Base-by-base conservation (phyloP, 92 coral and sea anemone species). In the Pocillopora meandrina region DNA sequence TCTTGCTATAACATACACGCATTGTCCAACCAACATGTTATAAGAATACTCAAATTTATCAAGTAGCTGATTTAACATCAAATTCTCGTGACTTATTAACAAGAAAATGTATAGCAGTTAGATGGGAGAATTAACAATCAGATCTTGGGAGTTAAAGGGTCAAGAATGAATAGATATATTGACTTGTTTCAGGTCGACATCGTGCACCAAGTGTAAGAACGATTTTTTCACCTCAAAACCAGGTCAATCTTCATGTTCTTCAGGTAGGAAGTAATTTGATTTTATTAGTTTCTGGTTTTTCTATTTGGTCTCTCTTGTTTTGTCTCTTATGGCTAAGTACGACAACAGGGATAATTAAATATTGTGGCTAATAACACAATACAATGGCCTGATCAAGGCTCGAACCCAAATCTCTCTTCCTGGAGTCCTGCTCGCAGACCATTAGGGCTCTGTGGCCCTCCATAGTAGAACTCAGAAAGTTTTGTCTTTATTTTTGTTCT, bases 201-300 rank as follows among this genome's bases (percentile, higher is more conserved):
- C 6, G 52, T 91, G 94, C 71, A 14, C 77, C 18, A 87, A 71
- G 76, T 91, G 94, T 76, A 85, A 80, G 72, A 91, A 91, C 61
- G 89, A 84, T 49, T 91, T 84, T 21, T 84, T 88, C 56, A 91
- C 94, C 11, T 91, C 94, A 17, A 42, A 20, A 56, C 65, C 69
- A 70, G 94, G 94, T 9, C 84, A 88, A 78, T 42, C 94, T 15
- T 85, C 88, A 5, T 91, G 94, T 61, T 91, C 94, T 18, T 65
- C 80, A 56, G 52, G 94, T 91, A 75, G 85, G 91, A 68, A 49
- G 36, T 61, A 16, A 33, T 61, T 56, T 34, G 8, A 56, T 31
- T 58, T 26, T 26, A 26, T 26, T 56, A 4, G 8, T 15, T 61
- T 6, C 9, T 61, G 0, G 52, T 20, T 20, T 20, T 31, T 12